Conservation (phyloP, 2,888 invertebrate species). For the Polydrusus tereticollis region DNA sequence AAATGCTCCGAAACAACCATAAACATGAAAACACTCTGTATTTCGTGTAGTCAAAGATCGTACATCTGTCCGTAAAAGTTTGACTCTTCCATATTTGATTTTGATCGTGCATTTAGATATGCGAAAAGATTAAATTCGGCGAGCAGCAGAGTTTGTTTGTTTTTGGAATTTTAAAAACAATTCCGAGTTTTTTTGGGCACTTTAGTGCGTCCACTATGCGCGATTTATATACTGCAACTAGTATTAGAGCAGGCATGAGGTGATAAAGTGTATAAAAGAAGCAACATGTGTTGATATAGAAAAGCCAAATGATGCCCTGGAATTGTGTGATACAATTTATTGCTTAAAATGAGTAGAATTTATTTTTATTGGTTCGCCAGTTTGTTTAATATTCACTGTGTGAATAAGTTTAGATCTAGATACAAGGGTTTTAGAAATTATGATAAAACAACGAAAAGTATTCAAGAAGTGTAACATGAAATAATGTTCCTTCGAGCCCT, state of each 20-base stretch:
- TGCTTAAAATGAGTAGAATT: neutral
- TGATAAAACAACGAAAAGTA: too few species aligned
- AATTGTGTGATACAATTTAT: neutral
- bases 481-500: too few species aligned
- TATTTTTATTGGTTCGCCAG: too few species aligned
- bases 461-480: too few species aligned
- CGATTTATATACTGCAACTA: slow-evolving; percentile 37
- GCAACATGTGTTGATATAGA: neutral
- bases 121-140: slow-evolving; percentile 17
- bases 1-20: slow-evolving; percentile 54
- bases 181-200: slow-evolving; percentile 24
- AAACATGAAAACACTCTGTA: slow-evolving; percentile 57
- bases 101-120: slow-evolving; percentile 36
- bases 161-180: slow-evolving; percentile 21
- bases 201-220: slow-evolving; percentile 26
- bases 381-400: too few species aligned
- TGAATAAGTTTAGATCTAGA: too few species aligned
- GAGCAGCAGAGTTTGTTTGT: neutral
- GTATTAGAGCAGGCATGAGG: neutral
- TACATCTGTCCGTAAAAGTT: slow-evolving; percentile 44
- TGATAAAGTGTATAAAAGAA: neutral
- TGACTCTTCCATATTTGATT: slow-evolving; percentile 46
- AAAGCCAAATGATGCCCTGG: neutral
- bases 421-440: too few species aligned
- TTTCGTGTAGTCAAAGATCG: slow-evolving; percentile 34